These are phyloP conservation scores for Brachionus calyciflorus DNA, from an alignment of 1,140 invertebrate genomes.

Conservation along the genomic window DNA sequence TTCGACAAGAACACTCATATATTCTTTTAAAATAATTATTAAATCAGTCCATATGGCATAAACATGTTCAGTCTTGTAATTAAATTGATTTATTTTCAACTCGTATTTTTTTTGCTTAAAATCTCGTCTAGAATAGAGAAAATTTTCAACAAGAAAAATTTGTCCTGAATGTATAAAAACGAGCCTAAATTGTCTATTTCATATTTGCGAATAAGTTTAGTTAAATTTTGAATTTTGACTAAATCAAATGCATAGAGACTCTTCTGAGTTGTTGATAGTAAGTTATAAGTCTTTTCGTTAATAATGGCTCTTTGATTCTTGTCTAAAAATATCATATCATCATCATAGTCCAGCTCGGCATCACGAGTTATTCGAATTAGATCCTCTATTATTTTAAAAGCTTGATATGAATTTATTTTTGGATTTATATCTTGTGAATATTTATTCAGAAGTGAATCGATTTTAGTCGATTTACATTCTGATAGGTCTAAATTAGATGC, in stretches of 20 bases:
- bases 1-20: background rate
- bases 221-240: background rate
- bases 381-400: constrained; percentile 23
- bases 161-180: constrained; percentile 31
- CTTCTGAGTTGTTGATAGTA: background rate
- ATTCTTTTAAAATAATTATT: background rate
- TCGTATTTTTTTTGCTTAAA: constrained; percentile 25
- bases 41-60: background rate
- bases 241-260: constrained; percentile 36
- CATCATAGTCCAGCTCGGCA: background rate
- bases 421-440: constrained; percentile 63
- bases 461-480: constrained; percentile 15
- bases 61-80: background rate
- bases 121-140: background rate
- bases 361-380: background rate
- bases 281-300: background rate
- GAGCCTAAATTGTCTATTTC: background rate
- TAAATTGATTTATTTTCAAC: constrained; percentile 27
- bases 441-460: constrained; percentile 72
- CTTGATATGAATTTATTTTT: background rate
- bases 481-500: background rate
- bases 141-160: constrained; percentile 24
- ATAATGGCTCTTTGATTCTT: background rate
- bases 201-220: constrained; percentile 6
- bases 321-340: too few relatives aligned